Base-by-base conservation (phyloP, 2,888 invertebrate genomes). In the Rhaphigaster nebulosa region DNA sequence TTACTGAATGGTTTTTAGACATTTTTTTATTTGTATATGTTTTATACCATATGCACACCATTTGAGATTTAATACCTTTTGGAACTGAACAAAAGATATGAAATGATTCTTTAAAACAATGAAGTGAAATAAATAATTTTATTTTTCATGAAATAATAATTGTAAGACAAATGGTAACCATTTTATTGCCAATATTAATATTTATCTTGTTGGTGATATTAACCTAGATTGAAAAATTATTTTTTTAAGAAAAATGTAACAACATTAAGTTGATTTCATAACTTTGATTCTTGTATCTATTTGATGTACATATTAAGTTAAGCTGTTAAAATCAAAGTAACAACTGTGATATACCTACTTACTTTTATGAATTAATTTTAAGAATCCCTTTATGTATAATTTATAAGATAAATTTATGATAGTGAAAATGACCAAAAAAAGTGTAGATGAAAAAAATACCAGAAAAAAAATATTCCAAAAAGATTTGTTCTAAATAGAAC, bases 301-400 rank as follows among this genome's bases (percentile, higher is more conserved):
- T 50, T 50, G 1, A 45, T 84, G 84, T 84, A 84, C 13, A 84
- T 84, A 84, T 45, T 84, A 45, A 84, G 26, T 41, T 84, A 84
- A 41, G 84, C 84, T 84, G n/a, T 84, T 84, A n/a, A 84, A 84
- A 84, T 84, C 84, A 84, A 84, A 84, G 84, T 84, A 84, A 84
- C n/a, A 45, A 84, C 84, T 84, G 84, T 84, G 84, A 84, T 84
- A 84, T 45, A 84, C 84, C n/a, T 84, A 45, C 41, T 84, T 84
- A 45, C n/a, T 84, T 84, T 84, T n/a, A 50, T 84, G 45, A 84
- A n/a, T 84, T 84, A 84, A n/a, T 84, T 45, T 50, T 41, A 45
- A 50, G 84, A 45, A 84, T 45, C 2, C 41, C 84, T 84, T 84
- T 84, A 76, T 76, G 20, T 84, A 45, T 84, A 84, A 80, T 80